Conservation (phyloP, 2,797 vertebrate species). For the Sphenopsis melanotis region DNA sequence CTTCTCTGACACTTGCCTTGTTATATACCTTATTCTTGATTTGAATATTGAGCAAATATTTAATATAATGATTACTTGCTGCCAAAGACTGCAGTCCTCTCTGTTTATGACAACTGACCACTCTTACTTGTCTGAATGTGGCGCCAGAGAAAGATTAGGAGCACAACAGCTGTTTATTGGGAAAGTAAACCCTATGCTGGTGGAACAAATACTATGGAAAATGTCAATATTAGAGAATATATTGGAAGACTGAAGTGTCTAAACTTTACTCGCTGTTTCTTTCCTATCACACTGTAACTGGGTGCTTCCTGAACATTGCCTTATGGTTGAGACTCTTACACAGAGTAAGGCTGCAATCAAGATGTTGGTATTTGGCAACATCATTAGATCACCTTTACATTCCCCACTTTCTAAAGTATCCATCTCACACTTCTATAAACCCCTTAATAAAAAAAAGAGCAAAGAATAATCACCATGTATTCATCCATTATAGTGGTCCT, state of each 20-base stretch:
- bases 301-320: neutral
- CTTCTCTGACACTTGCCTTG: neutral
- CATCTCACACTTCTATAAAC: neutral
- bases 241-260: neutral
- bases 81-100: neutral
- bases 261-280: neutral
- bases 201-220: neutral
- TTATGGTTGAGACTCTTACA: neutral
- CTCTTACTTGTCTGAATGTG: neutral
- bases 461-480: neutral
- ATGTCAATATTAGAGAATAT: neutral
- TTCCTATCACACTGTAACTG: neutral
- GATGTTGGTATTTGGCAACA: neutral
- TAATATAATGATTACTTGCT: neutral
- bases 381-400: rapidly evolving
- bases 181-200: neutral
- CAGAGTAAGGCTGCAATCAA: neutral
- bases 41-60: neutral
- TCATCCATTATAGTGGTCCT: neutral
- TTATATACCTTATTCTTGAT: neutral
- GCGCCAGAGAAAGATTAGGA: neutral
- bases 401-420: neutral
- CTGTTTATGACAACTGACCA: neutral
- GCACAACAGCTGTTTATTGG: neutral
- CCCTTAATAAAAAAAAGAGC: rapidly evolving